A percentile compares a stretch with the other conserved stretches of the same genome.
phyloP scores from a whole-genome alignment of 2,888 invertebrate species.

The Plebejus melissa region DNA sequence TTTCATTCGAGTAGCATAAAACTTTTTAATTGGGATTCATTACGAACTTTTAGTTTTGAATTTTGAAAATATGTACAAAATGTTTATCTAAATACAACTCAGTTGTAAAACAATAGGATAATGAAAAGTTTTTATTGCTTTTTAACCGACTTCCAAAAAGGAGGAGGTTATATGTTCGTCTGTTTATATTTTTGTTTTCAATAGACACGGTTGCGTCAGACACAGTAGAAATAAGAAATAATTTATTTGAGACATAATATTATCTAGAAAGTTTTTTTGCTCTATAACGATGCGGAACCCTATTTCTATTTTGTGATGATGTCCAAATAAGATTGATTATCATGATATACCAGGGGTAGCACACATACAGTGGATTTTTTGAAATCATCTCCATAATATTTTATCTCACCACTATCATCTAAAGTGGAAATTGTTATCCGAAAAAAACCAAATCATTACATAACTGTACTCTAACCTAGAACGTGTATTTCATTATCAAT shows the following conservation, averaged over 20 bases:
- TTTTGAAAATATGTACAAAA: not conserved
- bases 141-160: too few relatives aligned
- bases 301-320: too few relatives aligned
- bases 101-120: not conserved
- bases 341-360: too few relatives aligned
- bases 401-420: not conserved
- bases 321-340: too few relatives aligned
- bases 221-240: too few relatives aligned
- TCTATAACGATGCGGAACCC: too few relatives aligned
- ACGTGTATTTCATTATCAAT: not conserved
- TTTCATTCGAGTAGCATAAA: not conserved
- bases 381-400: not conserved
- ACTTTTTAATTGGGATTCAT: conserved; percentile 15
- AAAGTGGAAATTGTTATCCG: not conserved
- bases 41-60: not conserved
- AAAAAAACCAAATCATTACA: not conserved
- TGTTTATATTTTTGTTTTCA: too few relatives aligned
- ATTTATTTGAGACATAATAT: too few relatives aligned
- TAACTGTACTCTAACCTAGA: not conserved
- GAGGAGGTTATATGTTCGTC: too few relatives aligned
- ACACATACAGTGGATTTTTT: not conserved
- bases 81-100: not conserved
- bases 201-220: too few relatives aligned
- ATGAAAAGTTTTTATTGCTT: not conserved
- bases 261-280: too few relatives aligned